A percentile compares a stretch with the other conserved stretches of the same genome.
Evolutionary conservation across 1,140 invertebrate genomes (phyloP).

Genomic region (Drosophila nigromelanica): DNA sequence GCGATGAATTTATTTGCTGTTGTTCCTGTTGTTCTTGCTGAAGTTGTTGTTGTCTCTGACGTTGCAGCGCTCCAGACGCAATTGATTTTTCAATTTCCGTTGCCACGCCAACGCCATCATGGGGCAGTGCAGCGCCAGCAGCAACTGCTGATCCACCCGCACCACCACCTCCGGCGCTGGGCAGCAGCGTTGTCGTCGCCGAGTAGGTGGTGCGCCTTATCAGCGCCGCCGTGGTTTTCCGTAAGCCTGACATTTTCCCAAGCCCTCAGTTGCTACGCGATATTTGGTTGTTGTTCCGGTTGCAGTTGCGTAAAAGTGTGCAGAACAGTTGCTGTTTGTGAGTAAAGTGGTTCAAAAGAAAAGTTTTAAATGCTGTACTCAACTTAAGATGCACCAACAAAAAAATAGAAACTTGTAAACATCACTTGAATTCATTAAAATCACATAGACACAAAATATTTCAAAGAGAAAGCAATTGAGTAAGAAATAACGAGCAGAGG

Average conservation of each 20-base stretch:
- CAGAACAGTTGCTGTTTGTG: conserved; percentile 14
- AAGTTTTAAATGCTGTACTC: background rate
- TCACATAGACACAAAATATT: background rate
- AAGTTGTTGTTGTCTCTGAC: conserved; percentile 25
- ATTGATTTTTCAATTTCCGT: conserved; percentile 80
- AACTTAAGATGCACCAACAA: background rate
- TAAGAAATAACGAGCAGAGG: too few species aligned
- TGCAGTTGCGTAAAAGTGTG: background rate
- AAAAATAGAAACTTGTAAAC: too few species aligned
- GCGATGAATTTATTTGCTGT: background rate
- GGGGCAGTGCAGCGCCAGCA: conserved; percentile 34
- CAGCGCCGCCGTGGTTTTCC: conserved; percentile 66
- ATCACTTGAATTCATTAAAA: conserved; percentile 5
- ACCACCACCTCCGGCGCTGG: conserved; percentile 14
- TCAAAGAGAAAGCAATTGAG: background rate
- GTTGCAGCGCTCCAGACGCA: conserved; percentile 59
- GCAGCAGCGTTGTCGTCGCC: conserved; percentile 48
- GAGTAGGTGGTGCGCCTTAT: conserved; percentile 73
- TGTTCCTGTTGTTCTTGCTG: conserved; percentile 12
- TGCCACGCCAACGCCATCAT: conserved; percentile 59
- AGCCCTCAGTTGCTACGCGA: conserved; percentile 1
- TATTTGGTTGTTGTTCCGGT: background rate
- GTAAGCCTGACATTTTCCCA: conserved; percentile 70
- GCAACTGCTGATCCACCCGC: conserved; percentile 2
- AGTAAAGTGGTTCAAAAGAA: conserved; percentile 3